These are phyloP conservation scores for Nylanderia fulva DNA, from an alignment of 1,140 invertebrate genomes.

Conservation along the genomic window DNA sequence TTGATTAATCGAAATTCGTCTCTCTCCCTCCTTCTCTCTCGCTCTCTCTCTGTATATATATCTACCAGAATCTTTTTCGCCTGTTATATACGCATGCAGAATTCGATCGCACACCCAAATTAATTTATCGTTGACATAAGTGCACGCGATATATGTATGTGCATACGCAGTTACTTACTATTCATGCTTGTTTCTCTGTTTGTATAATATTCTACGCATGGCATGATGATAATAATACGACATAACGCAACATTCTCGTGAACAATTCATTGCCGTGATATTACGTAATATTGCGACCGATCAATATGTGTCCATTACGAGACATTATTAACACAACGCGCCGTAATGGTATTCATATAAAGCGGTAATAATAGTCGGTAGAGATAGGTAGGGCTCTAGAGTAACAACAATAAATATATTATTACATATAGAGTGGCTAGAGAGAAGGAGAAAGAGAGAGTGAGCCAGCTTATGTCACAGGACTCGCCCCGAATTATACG, in stretches of 20 bases:
- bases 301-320: constrained; percentile 45
- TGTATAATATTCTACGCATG: not conserved
- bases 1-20: constrained; percentile 10
- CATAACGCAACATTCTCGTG: constrained; percentile 28
- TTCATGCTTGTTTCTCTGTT: constrained; percentile 17
- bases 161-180: constrained; percentile 1
- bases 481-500: no score
- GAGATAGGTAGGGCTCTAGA: not conserved
- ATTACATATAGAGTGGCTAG: not conserved
- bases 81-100: not conserved
- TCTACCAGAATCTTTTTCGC: not conserved
- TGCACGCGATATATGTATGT: not conserved
- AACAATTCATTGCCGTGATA: constrained; percentile 30
- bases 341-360: constrained; percentile 29
- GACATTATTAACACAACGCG: constrained; percentile 22
- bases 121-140: not conserved
- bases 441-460: no score
- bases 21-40: no score
- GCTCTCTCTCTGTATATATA: not conserved
- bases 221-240: not conserved
- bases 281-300: constrained; percentile 31
- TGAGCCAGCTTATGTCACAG: not conserved
- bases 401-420: constrained; percentile 17
- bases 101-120: not conserved
- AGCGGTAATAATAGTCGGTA: constrained; percentile 6